These are phyloP conservation scores for Encarsia formosa DNA, from an alignment of 2,888 invertebrate species.

Conservation along the genomic window DNA sequence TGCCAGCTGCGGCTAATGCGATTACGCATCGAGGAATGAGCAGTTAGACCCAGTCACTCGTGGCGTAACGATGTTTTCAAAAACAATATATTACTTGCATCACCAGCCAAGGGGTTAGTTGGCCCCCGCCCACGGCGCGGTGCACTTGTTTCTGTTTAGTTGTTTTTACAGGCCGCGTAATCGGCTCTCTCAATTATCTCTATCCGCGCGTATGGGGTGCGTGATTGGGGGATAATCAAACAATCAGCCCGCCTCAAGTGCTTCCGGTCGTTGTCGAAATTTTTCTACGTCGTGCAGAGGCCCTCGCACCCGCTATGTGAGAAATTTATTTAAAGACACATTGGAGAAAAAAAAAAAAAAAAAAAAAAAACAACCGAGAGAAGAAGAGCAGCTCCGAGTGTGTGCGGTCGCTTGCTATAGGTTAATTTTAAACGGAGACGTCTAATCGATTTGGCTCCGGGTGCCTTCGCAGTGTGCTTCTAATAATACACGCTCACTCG, in stretches of 20 bases:
- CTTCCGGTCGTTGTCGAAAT: slow-evolving; percentile 18
- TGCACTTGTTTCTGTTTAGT: too few species aligned
- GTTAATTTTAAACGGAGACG: slow-evolving; percentile 28
- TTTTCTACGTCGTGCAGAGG: not conserved
- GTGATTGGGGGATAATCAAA: slow-evolving; percentile 20
- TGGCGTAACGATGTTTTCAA: slow-evolving; percentile 50
- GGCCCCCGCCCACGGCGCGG: too few species aligned
- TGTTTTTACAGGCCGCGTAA: too few species aligned
- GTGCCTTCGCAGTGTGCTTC: slow-evolving; percentile 17
- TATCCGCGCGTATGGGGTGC: too few species aligned
- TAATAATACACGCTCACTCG: slow-evolving; percentile 25
- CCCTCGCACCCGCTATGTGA: not conserved
- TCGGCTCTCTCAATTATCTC: too few species aligned
- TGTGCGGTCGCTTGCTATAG: not conserved
- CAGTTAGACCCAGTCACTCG: slow-evolving; percentile 46
- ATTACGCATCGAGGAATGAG: slow-evolving; percentile 40
- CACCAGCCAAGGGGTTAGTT: too few species aligned
- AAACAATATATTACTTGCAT: too few species aligned
- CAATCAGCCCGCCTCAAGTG: slow-evolving; percentile 18
- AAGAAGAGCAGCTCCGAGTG: not conserved
- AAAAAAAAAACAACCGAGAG: too few species aligned
- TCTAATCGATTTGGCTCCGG: slow-evolving; percentile 28
- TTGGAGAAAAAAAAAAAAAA: not conserved
- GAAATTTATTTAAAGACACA: not conserved
- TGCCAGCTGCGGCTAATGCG: slow-evolving; percentile 43